Conservation (phyloP, 2,113 vertebrate species). For the Verasper variegatus region DNA sequence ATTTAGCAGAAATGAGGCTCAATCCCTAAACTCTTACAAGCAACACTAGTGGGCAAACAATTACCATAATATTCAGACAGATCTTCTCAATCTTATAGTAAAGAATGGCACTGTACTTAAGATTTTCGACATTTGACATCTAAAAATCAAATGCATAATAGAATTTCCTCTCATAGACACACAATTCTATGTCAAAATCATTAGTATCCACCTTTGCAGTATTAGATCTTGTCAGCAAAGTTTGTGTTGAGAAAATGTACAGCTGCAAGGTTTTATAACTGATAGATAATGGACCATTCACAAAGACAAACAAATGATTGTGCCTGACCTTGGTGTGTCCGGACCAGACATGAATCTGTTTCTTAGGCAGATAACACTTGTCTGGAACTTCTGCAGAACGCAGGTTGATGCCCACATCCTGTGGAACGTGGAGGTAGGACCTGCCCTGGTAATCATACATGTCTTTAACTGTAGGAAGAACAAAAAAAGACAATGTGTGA, state of each 20-base stretch:
- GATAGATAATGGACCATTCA: background rate
- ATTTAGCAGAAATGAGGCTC: background rate
- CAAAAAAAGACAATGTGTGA: background rate
- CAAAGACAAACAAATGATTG: background rate
- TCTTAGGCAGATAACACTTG: constrained; percentile 98
- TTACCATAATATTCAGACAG: no score
- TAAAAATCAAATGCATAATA: no score
- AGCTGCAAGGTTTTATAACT: background rate
- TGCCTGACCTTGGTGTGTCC: constrained; percentile 95
- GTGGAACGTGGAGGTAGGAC: constrained; percentile 96
- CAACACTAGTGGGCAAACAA: no score
- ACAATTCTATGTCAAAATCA: background rate
- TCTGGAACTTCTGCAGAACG: constrained; percentile 91
- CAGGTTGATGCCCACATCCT: constrained; percentile 97
- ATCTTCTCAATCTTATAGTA: no score
- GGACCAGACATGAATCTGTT: constrained; percentile 97
- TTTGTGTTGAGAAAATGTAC: background rate
- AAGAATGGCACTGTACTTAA: no score
- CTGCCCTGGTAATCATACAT: constrained; percentile 99
- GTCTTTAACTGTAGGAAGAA: constrained; percentile 89
- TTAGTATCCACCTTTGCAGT: background rate
- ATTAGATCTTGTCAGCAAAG: background rate
- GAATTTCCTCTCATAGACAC: background rate
- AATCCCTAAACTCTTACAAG: no score
- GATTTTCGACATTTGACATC: no score